A percentile compares a stretch with the other conserved stretches of the same genome.
Evolutionary conservation across 2,113 vertebrate genomes (phyloP).

Genomic region (Scomber colias): DNA sequence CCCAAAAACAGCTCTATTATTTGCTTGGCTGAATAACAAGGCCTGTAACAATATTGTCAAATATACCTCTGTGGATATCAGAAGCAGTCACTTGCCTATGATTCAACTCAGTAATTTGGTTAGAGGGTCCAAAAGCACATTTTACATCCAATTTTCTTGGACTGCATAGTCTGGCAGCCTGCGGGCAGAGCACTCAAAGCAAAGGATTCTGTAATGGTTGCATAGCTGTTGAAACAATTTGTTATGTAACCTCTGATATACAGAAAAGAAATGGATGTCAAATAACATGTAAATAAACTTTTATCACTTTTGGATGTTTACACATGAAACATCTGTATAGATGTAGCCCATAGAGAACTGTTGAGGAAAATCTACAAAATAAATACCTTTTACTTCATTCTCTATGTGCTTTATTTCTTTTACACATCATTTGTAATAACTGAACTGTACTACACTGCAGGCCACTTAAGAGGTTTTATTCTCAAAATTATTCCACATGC

Average conservation of each 20-base stretch:
- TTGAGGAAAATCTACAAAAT: neutral
- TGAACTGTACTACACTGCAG: neutral
- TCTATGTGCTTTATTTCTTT: neutral
- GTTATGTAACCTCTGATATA: conserved; percentile 53
- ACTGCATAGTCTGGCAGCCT: conserved; percentile 34
- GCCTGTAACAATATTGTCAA: conserved; percentile 58
- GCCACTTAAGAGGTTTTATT: neutral
- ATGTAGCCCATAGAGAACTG: neutral
- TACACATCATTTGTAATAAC: neutral
- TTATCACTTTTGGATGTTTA: neutral
- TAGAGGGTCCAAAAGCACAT: conserved; percentile 59
- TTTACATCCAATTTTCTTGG: conserved; percentile 65
- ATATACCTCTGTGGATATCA: conserved; percentile 50
- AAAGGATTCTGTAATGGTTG: conserved; percentile 60
- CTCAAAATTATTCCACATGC: conserved; percentile 11
- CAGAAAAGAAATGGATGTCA: conserved; percentile 37
- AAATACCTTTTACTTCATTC: neutral
- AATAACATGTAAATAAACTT: conserved; percentile 20
- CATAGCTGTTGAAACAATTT: conserved; percentile 56
- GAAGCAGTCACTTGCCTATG: conserved; percentile 35
- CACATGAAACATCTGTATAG: neutral
- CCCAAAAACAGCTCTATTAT: conserved; percentile 55
- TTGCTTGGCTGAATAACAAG: conserved; percentile 53
- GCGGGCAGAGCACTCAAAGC: conserved; percentile 47
- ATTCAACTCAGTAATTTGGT: conserved; percentile 54